Conservation (phyloP, 2,888 invertebrate genomes). For the Hylaea fasciaria region DNA sequence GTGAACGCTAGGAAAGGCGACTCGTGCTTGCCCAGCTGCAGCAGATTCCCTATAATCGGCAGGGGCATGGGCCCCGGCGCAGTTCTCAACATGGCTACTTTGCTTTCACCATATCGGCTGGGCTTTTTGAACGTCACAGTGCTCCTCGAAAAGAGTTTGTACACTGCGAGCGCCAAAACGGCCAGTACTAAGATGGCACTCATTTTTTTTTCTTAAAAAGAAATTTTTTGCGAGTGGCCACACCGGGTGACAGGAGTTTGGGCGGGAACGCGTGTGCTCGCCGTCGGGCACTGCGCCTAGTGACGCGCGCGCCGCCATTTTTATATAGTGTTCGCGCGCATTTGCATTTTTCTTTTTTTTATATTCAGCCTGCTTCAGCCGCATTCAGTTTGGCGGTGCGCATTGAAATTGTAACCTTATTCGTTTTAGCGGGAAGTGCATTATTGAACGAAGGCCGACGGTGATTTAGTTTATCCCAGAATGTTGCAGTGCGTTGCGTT, state of each 20-base stretch:
- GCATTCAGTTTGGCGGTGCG: not conserved
- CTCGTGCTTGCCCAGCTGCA: conserved; percentile 86
- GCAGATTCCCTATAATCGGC: conserved; percentile 89
- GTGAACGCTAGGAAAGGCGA: conserved; percentile 90
- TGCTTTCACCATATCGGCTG: conserved; percentile 56
- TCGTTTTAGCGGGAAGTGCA: not conserved
- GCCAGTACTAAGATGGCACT: conserved; percentile 69
- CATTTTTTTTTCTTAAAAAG: conserved; percentile 70
- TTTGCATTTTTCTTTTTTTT: conserved; percentile 50
- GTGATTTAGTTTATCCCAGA: not conserved
- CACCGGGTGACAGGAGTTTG: conserved; percentile 59
- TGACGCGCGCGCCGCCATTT: conserved; percentile 36
- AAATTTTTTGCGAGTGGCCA: conserved; percentile 67
- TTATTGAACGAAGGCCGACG: not conserved
- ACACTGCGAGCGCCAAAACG: conserved; percentile 59
- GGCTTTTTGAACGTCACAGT: conserved; percentile 54
- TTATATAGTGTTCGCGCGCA: conserved; percentile 52
- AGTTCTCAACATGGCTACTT: conserved; percentile 57
- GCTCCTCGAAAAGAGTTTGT: conserved; percentile 63
- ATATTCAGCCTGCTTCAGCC: conserved; percentile 13
- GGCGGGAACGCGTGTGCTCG: conserved; percentile 65
- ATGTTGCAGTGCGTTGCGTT: not conserved
- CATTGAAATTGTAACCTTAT: conserved; percentile 6
- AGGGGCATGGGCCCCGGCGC: conserved; percentile 88
- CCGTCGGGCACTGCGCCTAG: conserved; percentile 50